Conservation (phyloP, 2,113 vertebrate species). For the Strix uralensis region DNA sequence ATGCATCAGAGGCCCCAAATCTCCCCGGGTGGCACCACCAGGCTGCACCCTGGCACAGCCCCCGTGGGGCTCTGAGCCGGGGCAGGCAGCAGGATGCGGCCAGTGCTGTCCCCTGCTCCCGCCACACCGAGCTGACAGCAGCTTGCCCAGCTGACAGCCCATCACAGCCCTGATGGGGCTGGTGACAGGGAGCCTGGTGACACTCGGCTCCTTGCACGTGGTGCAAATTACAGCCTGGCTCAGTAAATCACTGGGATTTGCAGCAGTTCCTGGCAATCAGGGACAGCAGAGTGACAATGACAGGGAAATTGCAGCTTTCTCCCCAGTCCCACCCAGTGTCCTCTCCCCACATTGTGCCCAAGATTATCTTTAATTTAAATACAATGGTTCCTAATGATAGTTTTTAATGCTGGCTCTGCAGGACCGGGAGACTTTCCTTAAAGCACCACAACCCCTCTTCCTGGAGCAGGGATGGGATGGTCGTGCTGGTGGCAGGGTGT, state of each 20-base stretch:
- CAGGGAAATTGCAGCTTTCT: conserved; percentile 73
- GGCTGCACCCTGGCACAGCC: not conserved
- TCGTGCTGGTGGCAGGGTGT: not conserved
- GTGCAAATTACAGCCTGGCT: conserved; percentile 71
- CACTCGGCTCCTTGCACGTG: conserved; percentile 47
- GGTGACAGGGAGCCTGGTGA: conserved; percentile 41
- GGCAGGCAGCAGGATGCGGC: not conserved
- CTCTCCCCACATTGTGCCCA: conserved; percentile 59
- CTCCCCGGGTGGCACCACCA: not conserved
- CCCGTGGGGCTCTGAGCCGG: rapidly evolving
- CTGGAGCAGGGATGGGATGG: not conserved
- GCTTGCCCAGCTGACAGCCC: conserved; percentile 30
- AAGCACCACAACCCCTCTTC: not conserved
- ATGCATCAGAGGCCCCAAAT: rapidly evolving
- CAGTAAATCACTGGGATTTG: conserved; percentile 69
- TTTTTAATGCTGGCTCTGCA: conserved; percentile 56
- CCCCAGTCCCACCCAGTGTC: conserved; percentile 58
- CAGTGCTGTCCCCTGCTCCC: not conserved
- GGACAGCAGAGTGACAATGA: conserved; percentile 61
- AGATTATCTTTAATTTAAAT: conserved; percentile 78
- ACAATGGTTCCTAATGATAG: conserved; percentile 70
- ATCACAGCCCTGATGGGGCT: not conserved
- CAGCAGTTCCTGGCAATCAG: conserved; percentile 41
- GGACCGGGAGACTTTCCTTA: not conserved
- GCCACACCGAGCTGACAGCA: not conserved